phyloP scores from a whole-genome alignment of 2,888 invertebrate species.

The Caenorhabditis auriculariae region DNA sequence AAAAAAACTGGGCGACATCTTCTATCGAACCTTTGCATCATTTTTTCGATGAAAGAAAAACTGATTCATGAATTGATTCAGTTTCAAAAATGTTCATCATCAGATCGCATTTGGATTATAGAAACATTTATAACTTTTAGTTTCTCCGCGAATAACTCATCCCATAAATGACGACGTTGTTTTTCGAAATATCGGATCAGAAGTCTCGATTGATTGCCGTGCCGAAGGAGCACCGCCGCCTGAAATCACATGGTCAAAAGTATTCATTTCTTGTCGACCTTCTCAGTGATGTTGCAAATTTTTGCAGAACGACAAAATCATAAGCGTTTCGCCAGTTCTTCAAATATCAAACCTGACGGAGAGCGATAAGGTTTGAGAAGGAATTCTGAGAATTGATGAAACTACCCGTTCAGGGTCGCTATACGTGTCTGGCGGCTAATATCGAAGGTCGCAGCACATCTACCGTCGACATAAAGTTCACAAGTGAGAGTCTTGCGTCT shows the following conservation, averaged over 20 bases:
- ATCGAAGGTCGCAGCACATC: conserved; percentile 46
- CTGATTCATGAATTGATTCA: too few species aligned
- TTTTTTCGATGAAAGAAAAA: too few species aligned
- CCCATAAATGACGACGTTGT: conserved; percentile 19
- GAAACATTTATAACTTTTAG: conserved; percentile 30
- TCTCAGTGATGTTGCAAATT: background rate
- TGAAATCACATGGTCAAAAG: conserved; percentile 52
- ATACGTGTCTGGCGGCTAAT: conserved; percentile 53
- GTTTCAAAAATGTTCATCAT: too few species aligned
- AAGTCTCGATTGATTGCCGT: conserved; percentile 35
- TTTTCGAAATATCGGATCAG: conserved; percentile 17
- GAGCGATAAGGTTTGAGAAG: too few species aligned
- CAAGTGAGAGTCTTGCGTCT: conserved; percentile 37
- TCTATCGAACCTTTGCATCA: too few species aligned
- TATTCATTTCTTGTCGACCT: conserved; percentile 7
- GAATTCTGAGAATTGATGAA: too few species aligned
- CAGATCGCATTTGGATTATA: too few species aligned
- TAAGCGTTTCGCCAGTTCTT: conserved; percentile 37
- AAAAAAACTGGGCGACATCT: too few species aligned
- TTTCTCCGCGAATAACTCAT: conserved; percentile 25
- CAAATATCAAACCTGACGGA: conserved; percentile 19
- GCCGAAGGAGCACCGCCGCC: conserved; percentile 51
- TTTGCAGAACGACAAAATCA: conserved; percentile 37
- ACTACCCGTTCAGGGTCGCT: too few species aligned
- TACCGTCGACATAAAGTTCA: conserved; percentile 39